Evolutionary conservation across 2,888 invertebrate species (phyloP).

Genomic region (Rhimphoctona megacephalus): DNA sequence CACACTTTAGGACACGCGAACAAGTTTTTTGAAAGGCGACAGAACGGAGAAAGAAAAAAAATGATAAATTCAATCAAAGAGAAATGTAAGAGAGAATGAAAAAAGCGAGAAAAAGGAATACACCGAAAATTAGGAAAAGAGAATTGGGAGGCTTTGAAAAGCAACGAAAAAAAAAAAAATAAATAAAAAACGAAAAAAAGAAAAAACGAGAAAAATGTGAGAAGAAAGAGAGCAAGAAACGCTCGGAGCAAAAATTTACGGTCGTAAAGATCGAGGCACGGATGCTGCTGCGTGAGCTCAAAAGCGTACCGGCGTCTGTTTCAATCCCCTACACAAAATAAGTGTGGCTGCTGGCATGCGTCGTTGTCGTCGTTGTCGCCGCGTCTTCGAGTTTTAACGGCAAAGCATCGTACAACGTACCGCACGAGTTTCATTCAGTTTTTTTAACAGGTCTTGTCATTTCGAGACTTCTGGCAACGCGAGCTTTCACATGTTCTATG

Average conservation of each 20-base stretch:
- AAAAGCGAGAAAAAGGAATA: not conserved
- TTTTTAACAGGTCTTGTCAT: constrained; percentile 35
- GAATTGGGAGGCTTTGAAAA: constrained; percentile 59
- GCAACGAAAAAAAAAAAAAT: not conserved
- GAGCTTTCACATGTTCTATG: constrained; percentile 1
- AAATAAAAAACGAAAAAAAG: not conserved
- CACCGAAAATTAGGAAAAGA: constrained; percentile 9
- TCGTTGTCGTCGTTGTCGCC: constrained; percentile 38
- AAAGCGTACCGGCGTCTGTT: constrained; percentile 45
- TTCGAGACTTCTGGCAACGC: constrained; percentile 11
- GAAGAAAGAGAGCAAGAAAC: constrained; percentile 37
- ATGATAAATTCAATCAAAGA: not conserved
- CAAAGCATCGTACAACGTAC: constrained; percentile 52
- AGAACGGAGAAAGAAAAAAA: not conserved
- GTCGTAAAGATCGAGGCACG: constrained; percentile 70
- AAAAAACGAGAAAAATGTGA: constrained; percentile 12
- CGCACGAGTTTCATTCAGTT: constrained; percentile 62
- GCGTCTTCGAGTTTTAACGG: constrained; percentile 51
- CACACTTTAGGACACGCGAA: not conserved
- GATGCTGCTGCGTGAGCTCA: constrained; percentile 56
- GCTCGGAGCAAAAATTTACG: constrained; percentile 72
- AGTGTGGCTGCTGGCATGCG: constrained; percentile 54
- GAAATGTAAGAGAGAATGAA: not conserved
- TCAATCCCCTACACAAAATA: not conserved
- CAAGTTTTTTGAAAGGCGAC: not conserved